phyloP scores from a whole-genome alignment of 2,113 vertebrate genomes.

The Panthera tigris region DNA sequence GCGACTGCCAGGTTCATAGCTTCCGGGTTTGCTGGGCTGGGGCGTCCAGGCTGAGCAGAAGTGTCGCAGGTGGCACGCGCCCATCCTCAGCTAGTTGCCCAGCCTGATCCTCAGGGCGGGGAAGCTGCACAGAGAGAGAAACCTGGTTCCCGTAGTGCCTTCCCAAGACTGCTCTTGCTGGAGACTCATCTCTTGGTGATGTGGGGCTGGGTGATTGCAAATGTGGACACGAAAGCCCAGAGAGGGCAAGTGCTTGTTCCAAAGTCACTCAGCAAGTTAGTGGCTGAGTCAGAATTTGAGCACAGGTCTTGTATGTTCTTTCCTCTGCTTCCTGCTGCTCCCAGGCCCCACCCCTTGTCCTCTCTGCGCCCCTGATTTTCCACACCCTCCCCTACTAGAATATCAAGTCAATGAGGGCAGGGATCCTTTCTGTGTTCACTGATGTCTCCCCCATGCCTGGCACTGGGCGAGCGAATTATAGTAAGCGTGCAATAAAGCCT shows the following conservation, averaged over 20 bases:
- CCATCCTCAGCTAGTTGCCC: too few relatives aligned
- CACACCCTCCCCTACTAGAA: background rate
- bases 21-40: background rate
- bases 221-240: background rate
- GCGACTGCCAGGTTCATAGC: background rate
- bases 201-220: background rate
- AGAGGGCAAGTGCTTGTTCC: background rate
- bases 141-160: background rate
- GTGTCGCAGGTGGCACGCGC: too few relatives aligned
- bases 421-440: background rate
- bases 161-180: background rate
- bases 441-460: background rate
- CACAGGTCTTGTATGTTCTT: background rate
- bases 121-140: background rate
- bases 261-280: conserved; percentile 4
- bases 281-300: background rate
- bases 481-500: background rate
- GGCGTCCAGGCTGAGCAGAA: background rate
- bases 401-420: background rate
- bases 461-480: background rate
- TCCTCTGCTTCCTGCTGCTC: background rate
- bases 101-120: background rate
- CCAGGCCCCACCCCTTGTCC: background rate
- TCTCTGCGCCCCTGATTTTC: background rate
- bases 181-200: background rate